Conservation (phyloP, 2,797 vertebrate species). For the Intellagama lesueurii region DNA sequence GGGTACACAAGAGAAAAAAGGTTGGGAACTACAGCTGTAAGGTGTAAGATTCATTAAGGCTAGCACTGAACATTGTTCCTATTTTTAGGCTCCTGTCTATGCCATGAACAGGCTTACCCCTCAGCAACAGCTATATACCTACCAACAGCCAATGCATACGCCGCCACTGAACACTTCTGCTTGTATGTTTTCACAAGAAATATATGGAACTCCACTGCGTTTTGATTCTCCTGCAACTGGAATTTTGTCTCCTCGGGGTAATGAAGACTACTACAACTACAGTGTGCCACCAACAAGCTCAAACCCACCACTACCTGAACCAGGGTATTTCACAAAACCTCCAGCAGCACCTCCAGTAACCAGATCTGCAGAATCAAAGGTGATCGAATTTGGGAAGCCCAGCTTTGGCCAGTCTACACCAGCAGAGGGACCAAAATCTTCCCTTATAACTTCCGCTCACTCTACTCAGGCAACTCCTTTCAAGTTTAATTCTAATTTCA, state of each 20-base stretch:
- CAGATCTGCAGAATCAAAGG: constrained; percentile 86
- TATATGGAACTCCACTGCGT: constrained; percentile 87
- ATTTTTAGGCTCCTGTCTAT: constrained; percentile 88
- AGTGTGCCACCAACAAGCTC: constrained; percentile 86
- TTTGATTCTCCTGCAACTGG: constrained; percentile 92
- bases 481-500: constrained; percentile 98
- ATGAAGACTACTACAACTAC: constrained; percentile 92
- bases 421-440: constrained; percentile 84
- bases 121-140: constrained; percentile 93
- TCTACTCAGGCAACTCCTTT: constrained; percentile 83
- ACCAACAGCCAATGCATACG: constrained; percentile 91
- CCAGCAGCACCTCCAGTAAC: constrained; percentile 78
- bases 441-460: constrained; percentile 78
- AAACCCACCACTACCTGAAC: constrained; percentile 93
- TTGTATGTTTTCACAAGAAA: constrained; percentile 95
- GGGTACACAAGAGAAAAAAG: too few relatives aligned
- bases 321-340: constrained; percentile 97
- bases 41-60: not conserved
- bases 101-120: constrained; percentile 91
- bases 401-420: constrained; percentile 85
- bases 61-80: constrained; percentile 4
- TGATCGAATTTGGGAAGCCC: constrained; percentile 87
- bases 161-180: constrained; percentile 88
- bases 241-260: constrained; percentile 89
- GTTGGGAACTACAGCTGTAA: too few relatives aligned